Percentiles rank a stretch among this genome's conserved stretches.
phyloP scores from a whole-genome alignment of 2,797 vertebrate species.

The Silurus aristotelis region DNA sequence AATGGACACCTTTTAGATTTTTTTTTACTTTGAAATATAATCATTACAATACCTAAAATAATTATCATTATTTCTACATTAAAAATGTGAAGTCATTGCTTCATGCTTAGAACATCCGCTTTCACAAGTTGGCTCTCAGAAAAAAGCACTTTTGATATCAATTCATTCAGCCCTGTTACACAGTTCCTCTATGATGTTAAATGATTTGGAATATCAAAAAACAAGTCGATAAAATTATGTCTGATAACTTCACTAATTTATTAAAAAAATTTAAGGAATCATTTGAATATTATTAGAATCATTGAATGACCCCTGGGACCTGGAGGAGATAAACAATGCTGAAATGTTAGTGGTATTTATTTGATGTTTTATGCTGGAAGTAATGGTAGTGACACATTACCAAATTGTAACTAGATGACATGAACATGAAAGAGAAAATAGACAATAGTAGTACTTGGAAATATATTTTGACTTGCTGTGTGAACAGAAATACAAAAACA shows the following conservation, averaged over 20 bases:
- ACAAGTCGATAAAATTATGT: too few species aligned
- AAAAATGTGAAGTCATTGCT: neutral
- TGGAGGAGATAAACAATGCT: too few species aligned
- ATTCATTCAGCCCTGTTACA: neutral
- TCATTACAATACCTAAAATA: neutral
- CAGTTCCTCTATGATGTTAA: neutral
- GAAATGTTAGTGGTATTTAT: neutral
- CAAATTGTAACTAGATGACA: neutral
- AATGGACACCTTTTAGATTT: neutral
- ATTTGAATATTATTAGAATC: too few species aligned
- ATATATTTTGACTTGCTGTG: neutral
- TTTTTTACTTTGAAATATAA: neutral
- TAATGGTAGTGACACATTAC: neutral
- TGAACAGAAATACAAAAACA: neutral
- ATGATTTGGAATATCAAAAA: neutral
- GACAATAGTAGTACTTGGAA: neutral
- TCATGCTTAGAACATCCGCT: neutral
- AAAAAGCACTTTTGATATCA: neutral
- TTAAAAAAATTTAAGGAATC: too few species aligned
- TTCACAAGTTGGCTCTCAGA: neutral
- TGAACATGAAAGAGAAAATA: neutral
- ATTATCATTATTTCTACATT: neutral
- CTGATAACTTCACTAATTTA: too few species aligned
- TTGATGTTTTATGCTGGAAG: neutral
- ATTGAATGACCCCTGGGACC: too few species aligned